Percentiles rank a stretch among this genome's conserved stretches.
phyloP scores from a whole-genome alignment of 1,140 invertebrate genomes.

The Diorhabda elongata region DNA sequence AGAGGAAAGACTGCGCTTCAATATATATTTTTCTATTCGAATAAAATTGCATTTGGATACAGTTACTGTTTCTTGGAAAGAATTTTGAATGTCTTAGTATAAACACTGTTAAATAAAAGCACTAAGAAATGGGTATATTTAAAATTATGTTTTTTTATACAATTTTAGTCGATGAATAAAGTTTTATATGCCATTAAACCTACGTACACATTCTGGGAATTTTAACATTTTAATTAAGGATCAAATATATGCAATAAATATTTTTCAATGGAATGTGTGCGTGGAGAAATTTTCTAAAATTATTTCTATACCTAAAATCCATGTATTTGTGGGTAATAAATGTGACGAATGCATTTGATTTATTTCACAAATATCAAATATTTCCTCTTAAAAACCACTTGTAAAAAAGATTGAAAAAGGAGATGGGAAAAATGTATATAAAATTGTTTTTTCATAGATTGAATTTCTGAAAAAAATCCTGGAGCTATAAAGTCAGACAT shows the following conservation, averaged over 20 bases:
- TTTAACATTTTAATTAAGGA: conserved; percentile 8
- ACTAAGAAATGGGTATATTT: conserved; percentile 24
- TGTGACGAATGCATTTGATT: conserved; percentile 25
- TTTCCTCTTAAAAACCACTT: no score
- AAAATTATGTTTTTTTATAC: conserved; percentile 30
- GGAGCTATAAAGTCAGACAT: no score
- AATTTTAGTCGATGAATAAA: conserved; percentile 27
- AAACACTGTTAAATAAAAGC: conserved; percentile 35
- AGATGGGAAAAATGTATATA: no score
- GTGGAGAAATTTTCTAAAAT: conserved; percentile 27
- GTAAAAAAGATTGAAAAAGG: no score
- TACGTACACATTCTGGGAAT: conserved; percentile 25
- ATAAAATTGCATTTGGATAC: conserved; percentile 7
- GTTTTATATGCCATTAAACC: conserved; percentile 24
- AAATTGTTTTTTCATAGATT: no score
- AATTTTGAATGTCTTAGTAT: conserved; percentile 18
- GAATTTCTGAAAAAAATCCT: no score
- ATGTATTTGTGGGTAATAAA: conserved; percentile 37
- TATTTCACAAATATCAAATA: no score
- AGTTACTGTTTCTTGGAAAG: neutral
- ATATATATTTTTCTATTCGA: neutral
- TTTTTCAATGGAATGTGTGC: conserved; percentile 24
- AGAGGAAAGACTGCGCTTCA: neutral
- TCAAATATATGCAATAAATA: conserved; percentile 29
- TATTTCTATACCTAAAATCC: conserved; percentile 33